Base-by-base conservation (phyloP, 2,113 vertebrate genomes). In the Thymallus thymallus region DNA sequence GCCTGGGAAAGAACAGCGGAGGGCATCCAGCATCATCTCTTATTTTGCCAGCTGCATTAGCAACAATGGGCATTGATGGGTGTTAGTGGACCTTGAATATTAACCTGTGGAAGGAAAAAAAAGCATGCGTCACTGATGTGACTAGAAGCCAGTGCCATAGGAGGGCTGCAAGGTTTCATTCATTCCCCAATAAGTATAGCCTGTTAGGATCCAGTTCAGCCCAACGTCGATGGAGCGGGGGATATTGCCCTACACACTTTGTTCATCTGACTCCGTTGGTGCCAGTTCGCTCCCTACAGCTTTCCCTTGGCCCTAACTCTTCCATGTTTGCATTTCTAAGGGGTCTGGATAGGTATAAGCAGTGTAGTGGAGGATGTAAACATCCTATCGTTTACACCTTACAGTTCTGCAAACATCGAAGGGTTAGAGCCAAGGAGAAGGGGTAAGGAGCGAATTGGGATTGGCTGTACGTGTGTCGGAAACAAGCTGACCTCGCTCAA, bases 401-500 rank as follows among this genome's bases (percentile, higher is more conserved):
- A 18, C 16, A 51, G 48, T 16, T 51, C 4, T 51, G 48, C 16
- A 18, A 14, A 51, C 48, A 51, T 51, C 5, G 48, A 51, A 51
- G 48, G 14, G 48, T 51, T 3, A 4, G 48, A 10, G 48, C 48
- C 48, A 51, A 51, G 48, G 41, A 10, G 41, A 45, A 45, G 9
- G 41, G 41, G 41, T 26, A 26, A 10, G 26, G 35, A 10, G 35
- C 35, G 9, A 41, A 41, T 41, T 10, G 35, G 14, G 46, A 48
- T n/a, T 2, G 13, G 12, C 4, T 64, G 29, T 41, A 10, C 35
- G 64, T 68, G 68, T 77, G 68, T 66, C 13, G n/a, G 65, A 65
- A 71, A 69, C 75, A 64, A 86, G 76, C 82, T 70, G 60, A 82
- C 75, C 69, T 70, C 73, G 70, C 74, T 67, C 48, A 74, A 26